phyloP scores from a whole-genome alignment of 2,797 vertebrate species.

The Darevskia mixta region DNA sequence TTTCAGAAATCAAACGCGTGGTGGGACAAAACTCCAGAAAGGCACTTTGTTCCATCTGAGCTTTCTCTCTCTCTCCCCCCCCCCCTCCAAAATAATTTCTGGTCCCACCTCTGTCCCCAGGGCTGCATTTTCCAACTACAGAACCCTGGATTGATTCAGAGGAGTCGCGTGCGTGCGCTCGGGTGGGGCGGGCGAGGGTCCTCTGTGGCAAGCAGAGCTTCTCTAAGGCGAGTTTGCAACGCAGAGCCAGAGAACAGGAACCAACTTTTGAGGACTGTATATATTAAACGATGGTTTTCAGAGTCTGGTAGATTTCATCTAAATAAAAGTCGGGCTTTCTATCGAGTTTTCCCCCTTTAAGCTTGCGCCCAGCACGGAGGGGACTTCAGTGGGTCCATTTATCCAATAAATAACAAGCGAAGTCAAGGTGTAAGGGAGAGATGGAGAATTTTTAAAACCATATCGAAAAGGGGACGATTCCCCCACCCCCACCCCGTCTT shows the following conservation, averaged over 20 bases:
- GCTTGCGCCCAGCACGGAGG: rapidly evolving
- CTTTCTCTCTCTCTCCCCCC: no score
- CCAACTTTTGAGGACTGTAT: no score
- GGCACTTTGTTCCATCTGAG: no score
- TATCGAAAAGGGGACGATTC: no score
- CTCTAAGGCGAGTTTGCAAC: not conserved
- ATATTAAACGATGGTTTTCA: not conserved
- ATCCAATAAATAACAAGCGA: not conserved
- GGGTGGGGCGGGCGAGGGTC: not conserved
- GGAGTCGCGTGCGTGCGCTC: not conserved
- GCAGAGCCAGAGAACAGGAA: not conserved
- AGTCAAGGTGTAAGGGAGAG: not conserved
- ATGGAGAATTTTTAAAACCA: not conserved
- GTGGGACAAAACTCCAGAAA: no score
- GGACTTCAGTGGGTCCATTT: no score
- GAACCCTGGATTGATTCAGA: not conserved
- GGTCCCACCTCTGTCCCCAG: not conserved
- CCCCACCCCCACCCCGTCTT: rapidly evolving
- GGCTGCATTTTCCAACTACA: not conserved
- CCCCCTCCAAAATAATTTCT: not conserved
- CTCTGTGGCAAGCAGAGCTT: not conserved
- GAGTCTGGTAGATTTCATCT: not conserved
- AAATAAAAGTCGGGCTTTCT: no score
- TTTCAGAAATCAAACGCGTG: not conserved
- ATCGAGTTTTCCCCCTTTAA: no score